Conservation (phyloP, 2,888 invertebrate genomes). For the Drosophila anomalata region DNA sequence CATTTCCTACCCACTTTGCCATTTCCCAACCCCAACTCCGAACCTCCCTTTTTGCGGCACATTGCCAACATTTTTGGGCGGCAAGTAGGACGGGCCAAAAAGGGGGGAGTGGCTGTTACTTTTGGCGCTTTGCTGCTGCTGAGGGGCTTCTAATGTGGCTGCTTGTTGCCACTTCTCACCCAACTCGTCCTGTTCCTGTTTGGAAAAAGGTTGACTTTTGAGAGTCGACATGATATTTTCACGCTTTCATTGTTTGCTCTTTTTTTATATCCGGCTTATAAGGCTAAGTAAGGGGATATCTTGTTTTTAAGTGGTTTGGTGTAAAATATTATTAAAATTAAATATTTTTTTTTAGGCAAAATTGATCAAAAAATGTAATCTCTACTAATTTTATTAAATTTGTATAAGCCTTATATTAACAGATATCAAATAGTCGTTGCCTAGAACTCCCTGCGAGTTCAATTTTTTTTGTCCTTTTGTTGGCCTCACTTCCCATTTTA, state of each 20-base stretch:
- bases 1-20: conserved; percentile 29
- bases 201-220: conserved; percentile 64
- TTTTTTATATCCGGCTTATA: conserved; percentile 45
- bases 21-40: conserved; percentile 8
- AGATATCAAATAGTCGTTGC: background rate
- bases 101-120: conserved; percentile 45
- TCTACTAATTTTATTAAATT: background rate
- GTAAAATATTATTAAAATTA: background rate
- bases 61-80: conserved; percentile 65
- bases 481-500: conserved; percentile 12
- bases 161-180: conserved; percentile 31
- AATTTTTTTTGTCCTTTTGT: conserved; percentile 11
- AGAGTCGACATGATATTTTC: conserved; percentile 77
- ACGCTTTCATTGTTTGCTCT: conserved; percentile 76
- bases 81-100: background rate
- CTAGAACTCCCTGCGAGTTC: conserved; percentile 3
- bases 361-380: no score
- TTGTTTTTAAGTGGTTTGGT: background rate
- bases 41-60: conserved; percentile 58
- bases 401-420: background rate
- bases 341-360: no score
- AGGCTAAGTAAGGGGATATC: background rate
- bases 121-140: conserved; percentile 49
- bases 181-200: conserved; percentile 16
- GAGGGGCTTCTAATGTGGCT: conserved; percentile 65